Base-by-base conservation (phyloP, 2,888 invertebrate genomes). In the Plusia festucae region DNA sequence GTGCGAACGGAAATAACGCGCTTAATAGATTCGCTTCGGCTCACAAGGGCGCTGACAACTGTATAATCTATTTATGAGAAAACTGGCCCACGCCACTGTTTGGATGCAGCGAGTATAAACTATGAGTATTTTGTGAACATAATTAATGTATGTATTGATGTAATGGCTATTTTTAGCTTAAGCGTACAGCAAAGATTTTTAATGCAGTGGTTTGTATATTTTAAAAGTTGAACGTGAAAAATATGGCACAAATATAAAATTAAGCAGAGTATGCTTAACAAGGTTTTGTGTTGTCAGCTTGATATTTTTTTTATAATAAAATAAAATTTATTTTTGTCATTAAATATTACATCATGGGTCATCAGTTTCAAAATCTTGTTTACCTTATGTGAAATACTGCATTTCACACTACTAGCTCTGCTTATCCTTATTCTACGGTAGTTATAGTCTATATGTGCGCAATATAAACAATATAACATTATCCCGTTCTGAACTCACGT, bases 1-100 rank as follows among this genome's bases (percentile, higher is more conserved):
- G 85, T 85, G 88, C 88, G 84, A 89, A 89, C 93, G 94, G 93
- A 94, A 93, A 94, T 95, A 94, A 93, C 90, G 91, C 90, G 93
- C 91, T 93, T 93, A 94, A 94, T 94, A 94, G 94, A 94, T 94
- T 94, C 93, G 93, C 93, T 85, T 87, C 91, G 88, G 90, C 92
- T 93, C 91, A 88, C 91, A 89, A 91, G 88, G 87, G 85, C 88
- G 89, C 92, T 93, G 94, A 93, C 94, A 93, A 91, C 93, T 89
- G 89, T 89, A 86, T 94, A 93, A 94, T 93, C 93, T 92, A 93
- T 94, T 94, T 94, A 94, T 92, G 92, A 90, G 90, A 89, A 88
- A 91, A 92, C 91, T 91, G 90, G 89, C 75, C 85, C 87, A 71
- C 76, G 75, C 74, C 70, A 66, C 51, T 78, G 71, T 80, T 78